Base-by-base conservation (phyloP, 37 sponge, comb jelly and placozoan species). In the Cliona cf. orientalis region DNA sequence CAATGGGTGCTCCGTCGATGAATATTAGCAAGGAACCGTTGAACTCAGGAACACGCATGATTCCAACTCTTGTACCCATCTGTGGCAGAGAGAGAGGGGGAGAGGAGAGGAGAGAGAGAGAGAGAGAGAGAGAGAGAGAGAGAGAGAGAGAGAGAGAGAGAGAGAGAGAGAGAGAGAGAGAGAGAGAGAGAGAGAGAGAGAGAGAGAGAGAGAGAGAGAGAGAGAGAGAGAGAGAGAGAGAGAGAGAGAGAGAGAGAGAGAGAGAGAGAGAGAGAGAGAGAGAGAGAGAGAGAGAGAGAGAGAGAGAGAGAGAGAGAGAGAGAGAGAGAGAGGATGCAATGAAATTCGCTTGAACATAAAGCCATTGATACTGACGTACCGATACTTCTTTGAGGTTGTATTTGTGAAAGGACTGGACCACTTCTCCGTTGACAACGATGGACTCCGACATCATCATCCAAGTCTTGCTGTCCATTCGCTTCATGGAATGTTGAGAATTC, bases 381-480 rank as follows among this genome's bases (percentile, higher is more conserved):
- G 12, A 19, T 23, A 82, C 25, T 34, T 82, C 82, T 33, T 72
- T 82, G 46, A 82, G 82, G 64, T 61, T 82, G 73, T 82, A 59
- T 61, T 62, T 82, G 33, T 34, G 35, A 0, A 72, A 72, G 3
- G 82, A 39, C 37, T 29, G 40, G 36, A 61, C 23, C 1, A 29
- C 29, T 49, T 72, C 73, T 72, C 82, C 82, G 45, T 45, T 60
- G 22, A 72, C 82, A 11, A 82, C n/a, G 46, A 71, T 35, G 40
- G 40, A 28, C 26, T 82, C 72, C 26, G 64, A 32, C 63, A 59
- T 71, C 82, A 82, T 82, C 72, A 82, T 63, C 82, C 82, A 82
- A 5, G 82, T 82, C 5, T 33, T 73, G 31, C 72, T 70, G 64
- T 71, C 43, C 82, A 82, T 82, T 7, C 60, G 42, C 64, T 82